Percentiles rank a stretch among this genome's conserved stretches.
These are phyloP conservation scores for Drosophila ogumai DNA, from an alignment of 1,140 invertebrate species.

Conservation along the genomic window DNA sequence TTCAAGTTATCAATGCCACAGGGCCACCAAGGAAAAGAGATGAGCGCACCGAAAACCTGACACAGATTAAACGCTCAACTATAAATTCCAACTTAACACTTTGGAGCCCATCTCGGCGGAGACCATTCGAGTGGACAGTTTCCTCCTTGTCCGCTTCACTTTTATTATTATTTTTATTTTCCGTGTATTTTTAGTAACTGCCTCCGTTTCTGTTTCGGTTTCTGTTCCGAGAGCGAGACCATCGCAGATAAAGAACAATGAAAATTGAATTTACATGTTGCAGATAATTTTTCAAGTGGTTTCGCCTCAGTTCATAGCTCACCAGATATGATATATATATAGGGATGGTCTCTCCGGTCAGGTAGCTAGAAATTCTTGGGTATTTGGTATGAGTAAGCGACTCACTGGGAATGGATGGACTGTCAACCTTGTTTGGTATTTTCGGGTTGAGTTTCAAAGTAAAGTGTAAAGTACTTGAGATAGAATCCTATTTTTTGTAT, in stretches of 20 bases:
- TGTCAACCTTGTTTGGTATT: constrained; percentile 33
- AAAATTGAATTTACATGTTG: constrained; percentile 84
- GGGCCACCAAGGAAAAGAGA: constrained; percentile 31
- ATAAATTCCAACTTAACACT: constrained; percentile 83
- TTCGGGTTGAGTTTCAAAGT: constrained; percentile 16
- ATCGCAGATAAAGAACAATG: constrained; percentile 83
- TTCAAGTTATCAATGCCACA: constrained; percentile 77
- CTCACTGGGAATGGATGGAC: constrained; percentile 14
- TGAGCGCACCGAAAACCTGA: constrained; percentile 58
- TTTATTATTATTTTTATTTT: constrained; percentile 32
- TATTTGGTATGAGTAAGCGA: constrained; percentile 20
- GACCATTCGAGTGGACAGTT: constrained; percentile 59
- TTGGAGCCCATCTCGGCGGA: constrained; percentile 49
- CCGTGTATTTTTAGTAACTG: constrained; percentile 74
- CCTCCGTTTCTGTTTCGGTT: constrained; percentile 52
- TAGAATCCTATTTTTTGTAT: not conserved
- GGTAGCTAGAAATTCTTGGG: constrained; percentile 32
- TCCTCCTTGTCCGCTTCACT: constrained; percentile 26
- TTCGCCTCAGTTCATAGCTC: constrained; percentile 60
- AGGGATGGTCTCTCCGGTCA: constrained; percentile 29
- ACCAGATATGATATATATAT: constrained; percentile 52
- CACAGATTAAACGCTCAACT: constrained; percentile 82
- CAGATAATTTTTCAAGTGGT: constrained; percentile 83
- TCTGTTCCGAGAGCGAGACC: constrained; percentile 41
- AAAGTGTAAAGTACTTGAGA: constrained; percentile 27